Percentiles rank a stretch among this genome's conserved stretches.
phyloP scores from a whole-genome alignment of 2,113 vertebrate genomes.

The Tetrao urogallus region DNA sequence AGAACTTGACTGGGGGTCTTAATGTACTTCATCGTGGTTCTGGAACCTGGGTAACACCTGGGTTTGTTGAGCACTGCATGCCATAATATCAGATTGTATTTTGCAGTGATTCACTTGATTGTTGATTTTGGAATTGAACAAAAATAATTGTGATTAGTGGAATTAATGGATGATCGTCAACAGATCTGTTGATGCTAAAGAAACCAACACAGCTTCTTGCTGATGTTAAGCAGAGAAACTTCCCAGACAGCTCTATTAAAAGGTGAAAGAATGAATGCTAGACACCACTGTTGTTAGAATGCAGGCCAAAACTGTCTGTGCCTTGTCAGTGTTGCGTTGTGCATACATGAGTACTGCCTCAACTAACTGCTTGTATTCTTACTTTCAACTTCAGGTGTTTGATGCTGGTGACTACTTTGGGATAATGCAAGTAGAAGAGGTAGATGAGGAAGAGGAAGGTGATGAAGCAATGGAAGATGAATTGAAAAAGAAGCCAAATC shows the following conservation, averaged over 20 bases:
- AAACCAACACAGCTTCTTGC: neutral
- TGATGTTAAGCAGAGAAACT: neutral
- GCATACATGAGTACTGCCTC: neutral
- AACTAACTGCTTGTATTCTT: neutral
- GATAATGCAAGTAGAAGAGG: conserved; percentile 89
- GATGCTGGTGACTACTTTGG: conserved; percentile 95
- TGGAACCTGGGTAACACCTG: neutral
- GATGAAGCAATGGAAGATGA: conserved; percentile 61
- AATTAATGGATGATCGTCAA: neutral
- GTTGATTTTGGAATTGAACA: neutral
- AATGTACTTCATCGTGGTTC: neutral
- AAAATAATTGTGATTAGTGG: neutral
- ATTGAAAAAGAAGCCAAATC: conserved; percentile 66
- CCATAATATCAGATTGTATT: neutral
- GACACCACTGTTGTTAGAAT: neutral
- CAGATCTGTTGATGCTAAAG: neutral
- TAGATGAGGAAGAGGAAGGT: conserved; percentile 67
- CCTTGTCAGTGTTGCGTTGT: neutral
- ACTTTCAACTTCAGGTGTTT: conserved; percentile 82
- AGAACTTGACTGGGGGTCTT: neutral
- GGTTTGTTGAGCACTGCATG: neutral
- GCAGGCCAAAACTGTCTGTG: neutral
- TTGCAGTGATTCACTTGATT: neutral
- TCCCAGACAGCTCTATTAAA: neutral
- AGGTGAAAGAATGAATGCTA: neutral